phyloP scores from a whole-genome alignment of 2,888 invertebrate genomes.

The Leucozona laternaria region DNA sequence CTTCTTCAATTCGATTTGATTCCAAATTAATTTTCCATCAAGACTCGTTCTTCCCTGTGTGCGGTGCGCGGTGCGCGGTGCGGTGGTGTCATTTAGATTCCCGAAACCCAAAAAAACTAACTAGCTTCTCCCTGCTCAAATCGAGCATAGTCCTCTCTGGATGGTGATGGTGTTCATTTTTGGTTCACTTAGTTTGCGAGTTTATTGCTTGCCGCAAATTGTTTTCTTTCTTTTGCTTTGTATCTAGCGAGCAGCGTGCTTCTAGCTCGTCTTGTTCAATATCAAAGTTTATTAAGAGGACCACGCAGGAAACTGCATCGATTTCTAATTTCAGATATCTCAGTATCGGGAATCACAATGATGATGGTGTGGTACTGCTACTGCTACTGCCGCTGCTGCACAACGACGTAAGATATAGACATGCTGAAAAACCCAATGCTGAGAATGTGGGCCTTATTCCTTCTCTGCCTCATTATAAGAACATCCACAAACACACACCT shows the following conservation, averaged over 20 bases:
- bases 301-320: constrained; percentile 72
- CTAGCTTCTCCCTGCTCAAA: constrained; percentile 10
- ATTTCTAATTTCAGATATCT: constrained; percentile 74
- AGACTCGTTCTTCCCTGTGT: background rate
- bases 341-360: constrained; percentile 46
- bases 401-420: constrained; percentile 38
- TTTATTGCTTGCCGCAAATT: constrained; percentile 58
- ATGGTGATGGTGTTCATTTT: constrained; percentile 6
- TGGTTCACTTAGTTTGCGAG: constrained; percentile 54
- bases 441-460: constrained; percentile 39
- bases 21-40: constrained; percentile 65
- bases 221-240: constrained; percentile 4
- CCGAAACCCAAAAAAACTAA: constrained; percentile 15
- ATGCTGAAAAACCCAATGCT: constrained; percentile 47
- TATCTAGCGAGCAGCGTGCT: background rate
- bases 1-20: constrained; percentile 44
- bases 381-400: constrained; percentile 15
- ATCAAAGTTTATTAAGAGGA: constrained; percentile 48
- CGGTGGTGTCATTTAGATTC: background rate
- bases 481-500: background rate
- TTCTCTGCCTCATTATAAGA: constrained; percentile 8
- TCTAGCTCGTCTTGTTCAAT: constrained; percentile 19
- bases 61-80: too few relatives aligned
- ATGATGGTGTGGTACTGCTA: constrained; percentile 28
- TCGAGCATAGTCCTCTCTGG: background rate